Percentiles rank a stretch among this genome's conserved stretches.
phyloP scores from a whole-genome alignment of 2,888 invertebrate species.

The Agriopis aurantiaria region DNA sequence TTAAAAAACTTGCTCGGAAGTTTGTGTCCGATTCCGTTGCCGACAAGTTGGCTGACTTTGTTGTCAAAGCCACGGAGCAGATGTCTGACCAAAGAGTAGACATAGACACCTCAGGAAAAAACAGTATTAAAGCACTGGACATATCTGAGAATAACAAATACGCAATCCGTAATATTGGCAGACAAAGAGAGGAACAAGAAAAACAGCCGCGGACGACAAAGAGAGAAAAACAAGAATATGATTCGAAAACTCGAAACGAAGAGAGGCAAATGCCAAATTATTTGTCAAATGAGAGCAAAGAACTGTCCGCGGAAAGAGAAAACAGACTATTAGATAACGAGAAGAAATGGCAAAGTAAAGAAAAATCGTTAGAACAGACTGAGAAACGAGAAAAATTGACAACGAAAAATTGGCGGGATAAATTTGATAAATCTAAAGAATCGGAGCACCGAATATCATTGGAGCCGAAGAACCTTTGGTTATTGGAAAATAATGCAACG shows the following conservation, averaged over 20 bases:
- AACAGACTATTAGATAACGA: not conserved
- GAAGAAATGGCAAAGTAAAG: conserved; percentile 5
- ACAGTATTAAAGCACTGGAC: not conserved
- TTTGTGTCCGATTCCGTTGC: conserved; percentile 65
- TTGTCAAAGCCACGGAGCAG: conserved; percentile 43
- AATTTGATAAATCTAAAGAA: not conserved
- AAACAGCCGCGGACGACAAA: not conserved
- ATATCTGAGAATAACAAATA: conserved; percentile 4
- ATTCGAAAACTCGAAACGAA: not conserved
- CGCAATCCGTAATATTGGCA: not conserved
- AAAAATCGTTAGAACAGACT: not conserved
- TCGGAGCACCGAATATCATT: not conserved
- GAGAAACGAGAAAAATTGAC: not conserved
- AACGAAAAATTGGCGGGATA: not conserved
- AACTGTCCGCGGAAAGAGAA: not conserved
- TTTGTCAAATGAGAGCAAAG: conserved; percentile 3
- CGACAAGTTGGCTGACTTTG: conserved; percentile 59
- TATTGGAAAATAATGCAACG: not conserved
- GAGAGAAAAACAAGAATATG: not conserved
- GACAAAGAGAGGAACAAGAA: not conserved
- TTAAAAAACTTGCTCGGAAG: conserved; percentile 65
- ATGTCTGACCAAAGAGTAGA: not conserved
- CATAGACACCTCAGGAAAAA: not conserved
- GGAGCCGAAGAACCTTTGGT: not conserved
- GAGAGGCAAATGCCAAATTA: not conserved